phyloP scores from a whole-genome alignment of 2,888 invertebrate species.

The Drosophila limbata region DNA sequence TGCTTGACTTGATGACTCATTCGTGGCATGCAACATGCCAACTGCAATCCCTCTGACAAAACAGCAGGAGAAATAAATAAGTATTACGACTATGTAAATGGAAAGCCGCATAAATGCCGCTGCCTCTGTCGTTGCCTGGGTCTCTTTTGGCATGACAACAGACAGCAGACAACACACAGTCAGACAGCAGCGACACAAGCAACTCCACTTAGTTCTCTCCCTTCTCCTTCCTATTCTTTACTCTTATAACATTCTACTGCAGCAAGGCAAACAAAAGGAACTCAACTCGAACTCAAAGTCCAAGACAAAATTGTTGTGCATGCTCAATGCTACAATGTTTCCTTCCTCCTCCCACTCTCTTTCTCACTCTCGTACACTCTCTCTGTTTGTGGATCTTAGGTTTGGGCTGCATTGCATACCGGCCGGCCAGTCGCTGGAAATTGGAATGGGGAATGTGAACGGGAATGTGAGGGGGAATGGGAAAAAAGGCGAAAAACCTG shows the following conservation, averaged over 20 bases:
- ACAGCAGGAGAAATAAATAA: slow-evolving; percentile 52
- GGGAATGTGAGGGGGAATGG: slow-evolving; percentile 29
- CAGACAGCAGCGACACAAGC: slow-evolving; percentile 42
- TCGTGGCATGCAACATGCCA: slow-evolving; percentile 16
- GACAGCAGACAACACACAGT: slow-evolving; percentile 40
- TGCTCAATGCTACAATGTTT: slow-evolving; percentile 62
- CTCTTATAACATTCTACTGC: slow-evolving; percentile 10
- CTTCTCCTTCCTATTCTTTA: neutral
- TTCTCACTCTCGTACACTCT: neutral
- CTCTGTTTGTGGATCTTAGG: slow-evolving; percentile 21
- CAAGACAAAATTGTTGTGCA: slow-evolving; percentile 73
- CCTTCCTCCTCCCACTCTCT: slow-evolving; percentile 23
- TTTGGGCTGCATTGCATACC: slow-evolving; percentile 57
- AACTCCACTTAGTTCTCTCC: slow-evolving; percentile 59
- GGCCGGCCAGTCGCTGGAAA: slow-evolving; percentile 55
- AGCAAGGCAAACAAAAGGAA: slow-evolving; percentile 57
- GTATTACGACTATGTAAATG: slow-evolving; percentile 71
- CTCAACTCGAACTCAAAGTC: slow-evolving; percentile 66
- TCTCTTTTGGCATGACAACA: slow-evolving; percentile 57
- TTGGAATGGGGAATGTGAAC: slow-evolving; percentile 21
- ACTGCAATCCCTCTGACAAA: slow-evolving; percentile 16
- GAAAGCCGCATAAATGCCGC: slow-evolving; percentile 75
- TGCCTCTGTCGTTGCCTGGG: neutral
- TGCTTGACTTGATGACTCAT: slow-evolving; percentile 30
- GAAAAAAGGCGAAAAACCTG: slow-evolving; percentile 60